phyloP scores from a whole-genome alignment of 1,140 invertebrate species.

The Andrena cerasifolii region DNA sequence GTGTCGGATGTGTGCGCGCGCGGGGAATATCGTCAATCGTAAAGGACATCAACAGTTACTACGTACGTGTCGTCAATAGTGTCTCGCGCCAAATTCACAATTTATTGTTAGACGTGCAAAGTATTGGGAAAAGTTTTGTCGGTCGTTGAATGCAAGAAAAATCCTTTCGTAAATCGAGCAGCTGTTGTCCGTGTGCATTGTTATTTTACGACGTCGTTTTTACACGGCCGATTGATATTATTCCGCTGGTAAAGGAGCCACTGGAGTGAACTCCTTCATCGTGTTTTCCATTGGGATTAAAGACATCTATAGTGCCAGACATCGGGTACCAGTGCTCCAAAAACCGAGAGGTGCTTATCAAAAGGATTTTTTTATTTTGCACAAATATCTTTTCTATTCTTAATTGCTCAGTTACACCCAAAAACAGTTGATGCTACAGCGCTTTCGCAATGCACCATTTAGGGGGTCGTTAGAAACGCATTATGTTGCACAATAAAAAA shows the following conservation, averaged over 20 bases:
- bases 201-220: conserved; percentile 6
- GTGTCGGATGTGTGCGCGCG: conserved; percentile 64
- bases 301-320: neutral
- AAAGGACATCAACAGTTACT: conserved; percentile 4
- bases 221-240: neutral
- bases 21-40: conserved; percentile 19
- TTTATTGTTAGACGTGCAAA: neutral
- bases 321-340: neutral
- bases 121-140: neutral
- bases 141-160: conserved; percentile 9
- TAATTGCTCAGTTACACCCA: neutral
- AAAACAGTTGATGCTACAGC: neutral
- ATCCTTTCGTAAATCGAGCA: neutral
- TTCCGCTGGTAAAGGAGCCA: neutral
- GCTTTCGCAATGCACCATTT: neutral
- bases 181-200: conserved; percentile 25
- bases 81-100: neutral
- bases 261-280: conserved; percentile 6
- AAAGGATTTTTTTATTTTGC: neutral
- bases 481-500: neutral
- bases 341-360: conserved; percentile 33
- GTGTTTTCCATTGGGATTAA: conserved; percentile 36
- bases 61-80: conserved; percentile 31
- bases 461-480: neutral
- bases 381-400: neutral